A percentile compares a stretch with the other conserved stretches of the same genome.
Conservation (phyloP, 2,888 invertebrate genomes). For the Stomorhina lunata region DNA sequence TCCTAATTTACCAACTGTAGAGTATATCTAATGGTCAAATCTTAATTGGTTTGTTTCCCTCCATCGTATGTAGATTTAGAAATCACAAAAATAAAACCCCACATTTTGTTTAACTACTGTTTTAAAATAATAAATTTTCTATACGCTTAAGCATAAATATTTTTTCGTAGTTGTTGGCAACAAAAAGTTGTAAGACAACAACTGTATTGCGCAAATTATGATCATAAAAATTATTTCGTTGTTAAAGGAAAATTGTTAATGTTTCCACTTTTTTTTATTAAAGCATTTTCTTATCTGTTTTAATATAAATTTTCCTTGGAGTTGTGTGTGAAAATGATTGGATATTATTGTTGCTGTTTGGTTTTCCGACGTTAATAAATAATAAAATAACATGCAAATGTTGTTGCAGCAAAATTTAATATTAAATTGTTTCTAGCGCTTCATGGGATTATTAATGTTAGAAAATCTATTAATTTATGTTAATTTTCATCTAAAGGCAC, state of each 20-base stretch:
- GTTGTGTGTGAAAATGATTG: conserved; percentile 52
- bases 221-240: conserved; percentile 72
- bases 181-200: conserved; percentile 73
- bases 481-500: conserved; percentile 10
- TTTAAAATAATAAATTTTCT: conserved; percentile 27
- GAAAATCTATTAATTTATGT: conserved; percentile 51
- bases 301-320: conserved; percentile 38
- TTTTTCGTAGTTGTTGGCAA: conserved; percentile 23
- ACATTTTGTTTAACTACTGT: conserved; percentile 23
- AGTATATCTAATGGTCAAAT: background rate
- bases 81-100: background rate
- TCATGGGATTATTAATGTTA: conserved; percentile 20
- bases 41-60: background rate
- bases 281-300: conserved; percentile 11
- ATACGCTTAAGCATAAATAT: background rate
- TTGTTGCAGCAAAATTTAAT: background rate
- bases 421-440: background rate
- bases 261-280: background rate
- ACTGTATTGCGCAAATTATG: conserved; percentile 77
- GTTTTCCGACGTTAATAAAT: too few species aligned
- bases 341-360: conserved; percentile 22
- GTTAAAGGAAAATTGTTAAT: conserved; percentile 38
- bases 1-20: background rate
- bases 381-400: conserved; percentile 53
- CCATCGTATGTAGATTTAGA: background rate